These are phyloP conservation scores for Antheraea mylitta DNA, from an alignment of 1,140 invertebrate species.

Conservation along the genomic window DNA sequence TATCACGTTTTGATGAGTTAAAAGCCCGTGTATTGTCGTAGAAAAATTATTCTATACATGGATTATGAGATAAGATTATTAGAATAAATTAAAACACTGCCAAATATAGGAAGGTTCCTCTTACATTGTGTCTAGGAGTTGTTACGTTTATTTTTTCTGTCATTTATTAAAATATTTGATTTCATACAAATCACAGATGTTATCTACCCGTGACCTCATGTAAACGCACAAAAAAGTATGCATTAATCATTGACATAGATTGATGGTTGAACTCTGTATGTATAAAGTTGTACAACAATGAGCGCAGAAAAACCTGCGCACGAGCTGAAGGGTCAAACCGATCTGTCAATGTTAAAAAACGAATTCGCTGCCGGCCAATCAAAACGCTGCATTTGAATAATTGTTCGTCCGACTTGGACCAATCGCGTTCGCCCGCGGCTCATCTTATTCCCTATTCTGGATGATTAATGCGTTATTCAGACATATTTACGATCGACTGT, in stretches of 20 bases:
- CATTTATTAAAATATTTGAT: neutral
- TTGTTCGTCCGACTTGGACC: slow-evolving; percentile 56
- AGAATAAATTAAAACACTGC: too few relatives aligned
- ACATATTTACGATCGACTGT: slow-evolving; percentile 58
- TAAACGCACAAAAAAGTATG: neutral
- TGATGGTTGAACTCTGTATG: slow-evolving; percentile 24
- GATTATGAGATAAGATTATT: too few relatives aligned
- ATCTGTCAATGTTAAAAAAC: slow-evolving; percentile 62
- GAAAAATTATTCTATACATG: too few relatives aligned
- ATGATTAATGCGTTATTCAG: slow-evolving; percentile 61
- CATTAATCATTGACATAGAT: slow-evolving; percentile 21
- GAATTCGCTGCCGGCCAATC: slow-evolving; percentile 50
- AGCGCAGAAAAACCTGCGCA: slow-evolving; percentile 42
- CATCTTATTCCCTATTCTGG: slow-evolving; percentile 50
- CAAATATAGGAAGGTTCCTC: too few relatives aligned
- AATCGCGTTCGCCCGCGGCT: slow-evolving; percentile 54
- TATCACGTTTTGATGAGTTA: too few relatives aligned
- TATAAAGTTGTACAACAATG: slow-evolving; percentile 35
- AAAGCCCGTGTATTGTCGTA: too few relatives aligned
- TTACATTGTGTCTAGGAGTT: too few relatives aligned
- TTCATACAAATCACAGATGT: neutral
- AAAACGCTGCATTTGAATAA: slow-evolving; percentile 59
- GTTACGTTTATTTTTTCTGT: neutral
- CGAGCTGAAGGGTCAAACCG: slow-evolving; percentile 65
- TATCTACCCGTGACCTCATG: neutral